These are phyloP conservation scores for Aelia acuminata DNA, from an alignment of 2,888 invertebrate species.

Conservation along the genomic window DNA sequence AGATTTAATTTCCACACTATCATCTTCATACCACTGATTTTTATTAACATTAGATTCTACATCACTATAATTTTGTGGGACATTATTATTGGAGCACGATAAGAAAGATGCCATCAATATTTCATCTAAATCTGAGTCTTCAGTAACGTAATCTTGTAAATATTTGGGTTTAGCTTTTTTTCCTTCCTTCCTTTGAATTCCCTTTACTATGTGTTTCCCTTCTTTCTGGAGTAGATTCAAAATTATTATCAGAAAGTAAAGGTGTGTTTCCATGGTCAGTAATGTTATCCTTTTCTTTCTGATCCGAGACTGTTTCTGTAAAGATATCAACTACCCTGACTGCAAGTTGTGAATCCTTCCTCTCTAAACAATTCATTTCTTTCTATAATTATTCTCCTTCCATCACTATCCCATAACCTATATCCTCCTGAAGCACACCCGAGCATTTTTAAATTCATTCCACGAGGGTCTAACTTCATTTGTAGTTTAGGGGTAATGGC, in stretches of 20 bases:
- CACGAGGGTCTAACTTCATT: conserved; percentile 11
- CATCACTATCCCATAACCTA: neutral
- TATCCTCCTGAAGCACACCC: too few relatives aligned
- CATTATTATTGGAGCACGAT: neutral
- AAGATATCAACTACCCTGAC: conserved; percentile 11
- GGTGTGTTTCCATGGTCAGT: neutral
- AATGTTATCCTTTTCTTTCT: neutral
- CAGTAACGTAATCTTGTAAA: conserved; percentile 28
- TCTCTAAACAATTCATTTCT: conserved; percentile 26
- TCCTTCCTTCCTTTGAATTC: neutral
- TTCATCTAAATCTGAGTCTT: conserved; percentile 7
- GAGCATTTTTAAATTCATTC: too few relatives aligned
- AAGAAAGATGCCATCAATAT: conserved; percentile 26
- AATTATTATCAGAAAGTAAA: conserved; percentile 35
- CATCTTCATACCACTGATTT: neutral
- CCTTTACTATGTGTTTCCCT: neutral
- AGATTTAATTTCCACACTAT: conserved; percentile 12
- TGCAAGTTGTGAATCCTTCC: conserved; percentile 10
- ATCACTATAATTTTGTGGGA: conserved; percentile 37
- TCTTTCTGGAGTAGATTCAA: neutral
- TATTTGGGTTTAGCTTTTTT: conserved; percentile 32
- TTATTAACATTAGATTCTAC: conserved; percentile 4
- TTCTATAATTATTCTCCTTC: conserved; percentile 9
- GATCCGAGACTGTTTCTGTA: neutral
- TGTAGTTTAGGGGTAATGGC: neutral